Evolutionary conservation across 2,888 invertebrate genomes (phyloP).

Genomic region (Oegoconia quadripuncta): DNA sequence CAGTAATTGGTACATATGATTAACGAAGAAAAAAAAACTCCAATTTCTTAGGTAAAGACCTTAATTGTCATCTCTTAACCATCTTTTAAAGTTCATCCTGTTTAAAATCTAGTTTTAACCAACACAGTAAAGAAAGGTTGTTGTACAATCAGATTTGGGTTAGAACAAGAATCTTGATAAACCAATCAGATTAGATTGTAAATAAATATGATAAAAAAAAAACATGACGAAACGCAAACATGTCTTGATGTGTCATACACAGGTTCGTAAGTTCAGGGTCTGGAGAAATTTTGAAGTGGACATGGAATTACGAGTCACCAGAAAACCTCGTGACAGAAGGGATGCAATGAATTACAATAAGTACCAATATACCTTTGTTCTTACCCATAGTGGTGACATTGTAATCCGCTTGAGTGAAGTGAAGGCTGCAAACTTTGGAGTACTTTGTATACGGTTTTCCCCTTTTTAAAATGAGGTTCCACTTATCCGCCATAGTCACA

Average conservation of each 20-base stretch:
- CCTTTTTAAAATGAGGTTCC: constrained; percentile 67
- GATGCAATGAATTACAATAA: background rate
- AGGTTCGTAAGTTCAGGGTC: background rate
- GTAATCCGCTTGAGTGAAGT: constrained; percentile 69
- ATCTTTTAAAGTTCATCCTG: too few relatives aligned
- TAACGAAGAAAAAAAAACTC: too few relatives aligned
- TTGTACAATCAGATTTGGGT: too few relatives aligned
- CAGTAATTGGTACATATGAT: too few relatives aligned
- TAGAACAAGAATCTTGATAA: background rate
- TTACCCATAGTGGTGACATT: constrained; percentile 77
- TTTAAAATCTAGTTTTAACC: too few relatives aligned
- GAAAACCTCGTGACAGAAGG: background rate
- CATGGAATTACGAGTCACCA: background rate
- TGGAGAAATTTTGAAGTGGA: background rate
- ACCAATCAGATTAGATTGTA: background rate
- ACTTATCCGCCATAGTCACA: constrained; percentile 57
- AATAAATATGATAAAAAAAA: background rate
- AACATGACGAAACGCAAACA: constrained; percentile 1
- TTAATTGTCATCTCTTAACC: too few relatives aligned
- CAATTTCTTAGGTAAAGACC: too few relatives aligned
- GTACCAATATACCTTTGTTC: constrained; percentile 57
- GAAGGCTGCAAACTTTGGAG: constrained; percentile 74
- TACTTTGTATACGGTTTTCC: constrained; percentile 74
- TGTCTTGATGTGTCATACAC: background rate
- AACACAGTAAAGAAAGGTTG: too few relatives aligned